Conservation (phyloP, 2,888 invertebrate species). For the Quadroppia sp. region DNA sequence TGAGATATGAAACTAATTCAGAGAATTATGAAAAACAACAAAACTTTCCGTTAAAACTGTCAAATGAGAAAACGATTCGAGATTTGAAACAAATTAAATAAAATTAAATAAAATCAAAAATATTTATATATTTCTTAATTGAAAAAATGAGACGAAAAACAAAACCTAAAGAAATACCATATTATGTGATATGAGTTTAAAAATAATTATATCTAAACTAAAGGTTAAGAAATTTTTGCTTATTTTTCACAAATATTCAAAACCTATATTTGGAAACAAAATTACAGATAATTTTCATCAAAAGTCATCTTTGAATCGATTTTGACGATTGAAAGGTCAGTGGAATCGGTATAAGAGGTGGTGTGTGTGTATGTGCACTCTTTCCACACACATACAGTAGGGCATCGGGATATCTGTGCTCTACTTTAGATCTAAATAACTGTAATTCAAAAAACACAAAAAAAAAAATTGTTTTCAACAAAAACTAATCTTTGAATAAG, state of each 20-base stretch:
- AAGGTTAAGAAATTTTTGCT: neutral
- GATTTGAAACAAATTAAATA: neutral
- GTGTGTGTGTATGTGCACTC: neutral
- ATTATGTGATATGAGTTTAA: too few species aligned
- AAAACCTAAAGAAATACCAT: neutral
- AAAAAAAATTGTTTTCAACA: neutral
- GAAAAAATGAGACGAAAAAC: neutral
- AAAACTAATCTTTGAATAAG: neutral
- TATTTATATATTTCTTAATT: neutral
- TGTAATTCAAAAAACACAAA: neutral
- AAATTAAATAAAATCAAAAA: neutral
- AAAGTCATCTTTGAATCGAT: neutral
- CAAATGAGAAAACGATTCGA: neutral
- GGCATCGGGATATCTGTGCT: neutral
- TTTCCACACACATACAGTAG: neutral
- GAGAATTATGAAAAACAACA: neutral
- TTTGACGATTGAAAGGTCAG: neutral
- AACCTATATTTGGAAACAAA: conserved; percentile 8
- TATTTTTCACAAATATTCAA: neutral
- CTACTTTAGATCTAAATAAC: conserved; percentile 13
- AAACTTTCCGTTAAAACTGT: neutral
- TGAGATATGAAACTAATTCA: neutral
- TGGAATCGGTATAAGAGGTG: neutral
- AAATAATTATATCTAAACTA: conserved; percentile 15
- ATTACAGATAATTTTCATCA: neutral